Evolutionary conservation across 1,140 invertebrate genomes (phyloP), one percentile per base, ranked within the genome.

Genomic region (Centruroides sculpturatus): DNA sequence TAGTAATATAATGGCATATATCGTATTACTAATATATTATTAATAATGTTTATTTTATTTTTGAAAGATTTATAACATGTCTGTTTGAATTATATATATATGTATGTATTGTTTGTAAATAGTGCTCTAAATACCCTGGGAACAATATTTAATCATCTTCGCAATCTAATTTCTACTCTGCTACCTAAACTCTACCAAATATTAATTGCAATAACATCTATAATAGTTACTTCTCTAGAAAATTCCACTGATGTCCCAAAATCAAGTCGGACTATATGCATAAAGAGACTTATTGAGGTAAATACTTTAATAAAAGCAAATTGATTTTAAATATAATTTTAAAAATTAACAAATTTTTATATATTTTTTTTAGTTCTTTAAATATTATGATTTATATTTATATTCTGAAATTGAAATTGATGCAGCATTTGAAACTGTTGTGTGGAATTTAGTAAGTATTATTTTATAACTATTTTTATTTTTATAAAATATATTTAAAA

Each of bases 101-200:
- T 41, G 0, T n/a, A n/a, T 23, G 23, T 53, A n/a, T 41, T 36
- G 47, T 54, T 49, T 59, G 34, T 9, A 52, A 60, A 23, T 13
- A 64, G 63, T 56, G 52, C 52, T n/a, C 23, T 64, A 46, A 64
- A 61, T 47, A 66, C 64, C 11, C 75, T 93, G 50, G 81, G 83
- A 50, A 80, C 87, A 13, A 81, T 93, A 34, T 79, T 89, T n/a
- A 83, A 89, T 71, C 85, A 93, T 72, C 86, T 93, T 69, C 87
- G 87, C 0, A 84, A 84, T 11, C 79, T 85, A 55, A 81, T 91
- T 73, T 73, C 80, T 2, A 70, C 78, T 54, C 75, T 89, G 36
- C 71, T 91, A n/a, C 77, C 78, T 0, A 81, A 82, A 56, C 72
- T 94, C 9, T 68, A 92, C 0, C 82, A 84, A 63, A 75, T 92